Base-by-base conservation (phyloP, 2,113 vertebrate genomes). In the Protobothrops flavoviridis region DNA sequence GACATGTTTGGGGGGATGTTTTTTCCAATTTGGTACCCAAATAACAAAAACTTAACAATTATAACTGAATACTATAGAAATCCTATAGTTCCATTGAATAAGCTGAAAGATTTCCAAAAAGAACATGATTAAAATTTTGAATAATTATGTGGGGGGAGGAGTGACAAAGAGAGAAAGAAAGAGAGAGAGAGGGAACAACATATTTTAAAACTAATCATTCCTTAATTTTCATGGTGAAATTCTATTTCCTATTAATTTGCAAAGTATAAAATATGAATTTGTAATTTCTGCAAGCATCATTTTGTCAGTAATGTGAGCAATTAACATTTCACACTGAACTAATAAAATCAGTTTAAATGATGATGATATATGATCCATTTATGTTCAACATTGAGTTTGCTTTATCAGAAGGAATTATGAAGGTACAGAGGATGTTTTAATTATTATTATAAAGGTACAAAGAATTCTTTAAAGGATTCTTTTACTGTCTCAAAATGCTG, bases 281-380 rank as follows among this genome's bases (percentile, higher is more conserved):
- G 24, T 88, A 93, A 94, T 95, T 96, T 94, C 59, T 93, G 23
- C 88, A 95, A 91, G 92, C 93, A 94, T 90, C 0, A 85, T 93
- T 96, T 94, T 94, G 3, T 93, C 56, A 88, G 17, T 93, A 96
- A 92, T 94, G 57, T 93, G 43, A 96, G 39, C 74, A 93, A 45
- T 94, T 96, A 97, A 92, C 85, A 94, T 95, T 97, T 96, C 92
- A 94, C 52, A 94, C 15, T 56, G 89, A 95, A 93, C 21, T 92
- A 94, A 93, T 89, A 95, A 4, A 69, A 94, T 91, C 86, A 94
- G 93, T 64, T 94, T 93, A 95, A 94, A 94, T 95, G 74, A 94
- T 93, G 55, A 90, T 43, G 43, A 7, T 61, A 39, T 87, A 26
- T 89, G 89, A 88, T 94, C 59, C 48, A 93, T 94, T 96, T 95